Conservation (phyloP, 2,888 invertebrate genomes). For the Adelphocoris suturalis region DNA sequence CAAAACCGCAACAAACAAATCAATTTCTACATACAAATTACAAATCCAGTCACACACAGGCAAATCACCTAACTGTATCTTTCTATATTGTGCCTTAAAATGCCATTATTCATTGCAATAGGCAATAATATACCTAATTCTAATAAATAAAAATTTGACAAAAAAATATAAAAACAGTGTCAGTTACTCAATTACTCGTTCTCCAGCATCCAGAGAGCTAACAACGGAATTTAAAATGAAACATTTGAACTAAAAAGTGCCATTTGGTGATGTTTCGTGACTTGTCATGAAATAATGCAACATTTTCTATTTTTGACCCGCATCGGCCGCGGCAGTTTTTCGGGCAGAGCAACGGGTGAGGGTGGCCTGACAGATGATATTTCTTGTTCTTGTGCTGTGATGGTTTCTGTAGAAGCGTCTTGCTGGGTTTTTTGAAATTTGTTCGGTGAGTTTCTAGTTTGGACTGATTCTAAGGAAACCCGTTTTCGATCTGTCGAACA, state of each 20-base stretch:
- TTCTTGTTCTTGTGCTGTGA: not conserved
- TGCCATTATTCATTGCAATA: no score
- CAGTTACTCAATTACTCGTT: no score
- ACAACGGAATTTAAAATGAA: not conserved
- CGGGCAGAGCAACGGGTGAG: not conserved
- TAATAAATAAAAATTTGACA: no score
- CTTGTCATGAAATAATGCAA: slow-evolving; percentile 38
- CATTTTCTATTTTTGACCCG: slow-evolving; percentile 26
- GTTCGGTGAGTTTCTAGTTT: not conserved
- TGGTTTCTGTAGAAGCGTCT: not conserved
- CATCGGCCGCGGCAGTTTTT: not conserved
- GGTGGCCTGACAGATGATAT: not conserved
- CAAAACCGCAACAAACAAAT: no score
- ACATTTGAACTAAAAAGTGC: not conserved
- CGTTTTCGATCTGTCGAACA: not conserved
- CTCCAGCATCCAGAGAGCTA: no score
- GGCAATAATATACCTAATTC: no score
- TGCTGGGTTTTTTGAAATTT: not conserved
- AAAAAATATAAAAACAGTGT: no score
- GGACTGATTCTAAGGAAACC: not conserved
- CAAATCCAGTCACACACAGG: no score
- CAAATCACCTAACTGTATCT: no score
- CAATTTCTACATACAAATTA: no score
- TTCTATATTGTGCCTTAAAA: no score
- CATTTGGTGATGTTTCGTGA: not conserved